phyloP scores from a whole-genome alignment of 2,797 vertebrate species.

The Hydrocynus forskahlii region DNA sequence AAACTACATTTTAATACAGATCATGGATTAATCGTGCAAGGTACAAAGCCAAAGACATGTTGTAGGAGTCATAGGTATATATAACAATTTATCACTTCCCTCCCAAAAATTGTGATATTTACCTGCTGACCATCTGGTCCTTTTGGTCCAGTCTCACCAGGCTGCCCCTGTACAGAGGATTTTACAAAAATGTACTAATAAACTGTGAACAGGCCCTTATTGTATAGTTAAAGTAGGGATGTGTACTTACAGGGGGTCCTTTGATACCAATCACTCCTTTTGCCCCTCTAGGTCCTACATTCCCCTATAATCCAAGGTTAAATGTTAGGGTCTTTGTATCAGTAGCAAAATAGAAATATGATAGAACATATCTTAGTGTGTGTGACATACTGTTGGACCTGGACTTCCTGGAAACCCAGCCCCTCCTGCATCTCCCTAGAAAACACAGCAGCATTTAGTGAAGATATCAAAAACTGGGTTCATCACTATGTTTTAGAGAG shows the following conservation, averaged over 20 bases:
- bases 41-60: too few species aligned
- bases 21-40: too few species aligned
- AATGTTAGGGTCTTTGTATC: constrained; percentile 10
- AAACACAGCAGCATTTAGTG: constrained; percentile 29
- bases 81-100: too few species aligned
- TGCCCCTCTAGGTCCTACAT: constrained; percentile 67
- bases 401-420: constrained; percentile 72
- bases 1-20: too few species aligned
- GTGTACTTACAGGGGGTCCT: constrained; percentile 75
- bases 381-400: constrained; percentile 70
- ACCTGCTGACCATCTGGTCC: constrained; percentile 73
- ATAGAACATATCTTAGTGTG: background rate
- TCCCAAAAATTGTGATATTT: background rate
- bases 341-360: constrained; percentile 2
- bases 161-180: constrained; percentile 71
- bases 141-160: constrained; percentile 67
- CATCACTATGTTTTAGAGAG: background rate
- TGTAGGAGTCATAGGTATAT: too few species aligned
- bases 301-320: constrained; percentile 66
- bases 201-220: background rate
- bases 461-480: background rate
- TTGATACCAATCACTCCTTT: constrained; percentile 76
- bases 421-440: constrained; percentile 72
- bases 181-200: background rate
- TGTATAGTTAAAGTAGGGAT: background rate